phyloP scores from a whole-genome alignment of 2,113 vertebrate genomes.

The Alces alces region DNA sequence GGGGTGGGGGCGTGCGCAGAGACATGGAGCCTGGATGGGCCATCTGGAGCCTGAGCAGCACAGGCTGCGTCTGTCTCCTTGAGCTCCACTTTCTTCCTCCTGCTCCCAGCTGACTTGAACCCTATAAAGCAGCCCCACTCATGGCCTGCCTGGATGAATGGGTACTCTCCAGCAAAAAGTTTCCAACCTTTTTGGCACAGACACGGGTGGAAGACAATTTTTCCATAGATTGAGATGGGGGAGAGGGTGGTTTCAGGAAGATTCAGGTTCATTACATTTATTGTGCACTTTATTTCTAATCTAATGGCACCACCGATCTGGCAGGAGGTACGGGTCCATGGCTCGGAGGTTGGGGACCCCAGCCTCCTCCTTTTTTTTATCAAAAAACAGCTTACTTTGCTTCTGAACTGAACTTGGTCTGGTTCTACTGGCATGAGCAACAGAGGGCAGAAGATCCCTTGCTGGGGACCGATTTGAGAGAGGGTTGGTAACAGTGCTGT shows the following conservation, averaged over 20 bases:
- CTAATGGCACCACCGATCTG: background rate
- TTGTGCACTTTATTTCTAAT: background rate
- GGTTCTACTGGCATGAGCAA: fast-evolving
- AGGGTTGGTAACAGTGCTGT: background rate
- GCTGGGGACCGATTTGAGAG: background rate
- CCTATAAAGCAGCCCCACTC: background rate
- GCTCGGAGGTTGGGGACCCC: background rate
- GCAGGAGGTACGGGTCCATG: background rate
- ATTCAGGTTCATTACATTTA: background rate
- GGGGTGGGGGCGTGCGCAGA: background rate
- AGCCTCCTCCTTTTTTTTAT: too few species aligned
- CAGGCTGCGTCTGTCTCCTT: background rate
- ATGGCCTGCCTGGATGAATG: background rate
- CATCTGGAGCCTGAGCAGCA: background rate
- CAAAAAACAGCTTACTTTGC: background rate
- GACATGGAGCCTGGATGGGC: background rate
- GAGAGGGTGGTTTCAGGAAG: background rate
- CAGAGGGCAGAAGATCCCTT: background rate
- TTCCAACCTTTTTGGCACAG: background rate
- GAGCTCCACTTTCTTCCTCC: background rate
- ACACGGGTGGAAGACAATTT: background rate
- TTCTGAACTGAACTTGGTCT: background rate
- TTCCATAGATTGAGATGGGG: background rate
- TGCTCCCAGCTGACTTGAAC: background rate
- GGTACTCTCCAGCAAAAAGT: background rate